Evolutionary conservation across 2,113 vertebrate species (phyloP).

Genomic region (Ammodytes marinus): DNA sequence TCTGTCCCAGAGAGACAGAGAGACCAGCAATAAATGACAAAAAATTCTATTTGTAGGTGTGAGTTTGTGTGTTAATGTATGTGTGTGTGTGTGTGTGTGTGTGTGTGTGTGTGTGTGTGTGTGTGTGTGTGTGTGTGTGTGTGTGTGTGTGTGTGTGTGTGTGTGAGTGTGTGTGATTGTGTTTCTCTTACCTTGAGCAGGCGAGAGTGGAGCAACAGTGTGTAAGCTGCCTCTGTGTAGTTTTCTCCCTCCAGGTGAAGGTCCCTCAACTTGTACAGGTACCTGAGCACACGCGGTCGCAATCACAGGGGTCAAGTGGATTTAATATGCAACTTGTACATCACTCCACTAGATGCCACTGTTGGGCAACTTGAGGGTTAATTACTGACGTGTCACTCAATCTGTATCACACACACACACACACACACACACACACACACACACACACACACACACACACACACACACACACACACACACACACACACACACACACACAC

Average conservation of each 20-base stretch:
- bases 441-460: conserved; percentile 5
- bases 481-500: conserved; percentile 12
- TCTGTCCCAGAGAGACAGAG: conserved; percentile 1
- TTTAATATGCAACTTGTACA: conserved; percentile 27
- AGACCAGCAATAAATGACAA: conserved; percentile 38
- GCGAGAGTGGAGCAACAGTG: conserved; percentile 94
- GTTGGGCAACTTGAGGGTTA: conserved; percentile 58
- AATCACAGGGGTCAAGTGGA: not conserved
- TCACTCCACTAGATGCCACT: conserved; percentile 79
- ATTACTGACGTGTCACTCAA: conserved; percentile 11
- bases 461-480: not conserved
- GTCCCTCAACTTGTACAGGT: conserved; percentile 96
- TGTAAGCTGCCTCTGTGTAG: conserved; percentile 97
- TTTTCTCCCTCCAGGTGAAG: conserved; percentile 97
- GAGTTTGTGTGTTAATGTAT: conserved; percentile 36
- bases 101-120: conserved; percentile 27
- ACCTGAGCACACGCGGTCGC: conserved; percentile 79
- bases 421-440: conserved; percentile 14
- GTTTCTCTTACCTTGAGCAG: conserved; percentile 90
- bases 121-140: conserved; percentile 30
- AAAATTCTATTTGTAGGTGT: not conserved
- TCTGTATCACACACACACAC: not conserved
- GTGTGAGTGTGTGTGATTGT: conserved; percentile 35
- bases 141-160: conserved; percentile 17
- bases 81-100: conserved; percentile 7